phyloP scores from a whole-genome alignment of 2,797 vertebrate genomes.

The Avahi laniger region DNA sequence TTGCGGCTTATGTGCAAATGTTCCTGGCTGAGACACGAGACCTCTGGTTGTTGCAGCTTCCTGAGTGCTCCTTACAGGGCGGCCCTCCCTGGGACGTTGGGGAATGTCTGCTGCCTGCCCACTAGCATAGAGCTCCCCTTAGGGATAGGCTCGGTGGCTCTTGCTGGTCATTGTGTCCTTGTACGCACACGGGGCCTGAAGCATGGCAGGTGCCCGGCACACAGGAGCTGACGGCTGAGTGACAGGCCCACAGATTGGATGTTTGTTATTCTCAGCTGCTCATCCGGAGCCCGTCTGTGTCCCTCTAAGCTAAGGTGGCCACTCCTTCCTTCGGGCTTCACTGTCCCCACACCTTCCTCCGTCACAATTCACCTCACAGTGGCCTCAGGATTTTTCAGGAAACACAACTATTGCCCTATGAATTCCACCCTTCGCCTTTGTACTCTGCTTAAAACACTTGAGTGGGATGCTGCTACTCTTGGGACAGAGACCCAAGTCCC shows the following conservation, averaged over 20 bases:
- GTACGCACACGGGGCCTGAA: too few relatives aligned
- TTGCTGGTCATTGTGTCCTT: background rate
- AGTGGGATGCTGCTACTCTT: background rate
- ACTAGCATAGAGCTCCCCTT: background rate
- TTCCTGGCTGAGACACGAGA: background rate
- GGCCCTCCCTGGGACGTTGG: background rate
- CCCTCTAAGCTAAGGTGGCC: fast-evolving
- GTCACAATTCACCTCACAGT: background rate
- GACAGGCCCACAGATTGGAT: fast-evolving
- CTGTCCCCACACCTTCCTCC: background rate
- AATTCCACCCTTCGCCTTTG: background rate
- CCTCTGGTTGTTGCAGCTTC: background rate
- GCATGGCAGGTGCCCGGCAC: background rate
- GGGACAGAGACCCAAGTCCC: background rate
- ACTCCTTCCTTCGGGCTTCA: background rate
- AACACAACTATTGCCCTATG: background rate
- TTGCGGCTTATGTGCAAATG: background rate
- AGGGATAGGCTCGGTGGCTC: background rate
- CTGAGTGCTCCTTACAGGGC: background rate
- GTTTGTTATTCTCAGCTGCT: fast-evolving
- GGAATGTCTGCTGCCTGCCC: background rate
- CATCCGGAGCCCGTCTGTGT: background rate
- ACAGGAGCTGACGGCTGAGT: too few relatives aligned
- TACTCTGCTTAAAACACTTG: background rate
- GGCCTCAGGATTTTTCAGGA: background rate